Conservation (phyloP, 2,797 vertebrate species). For the Otus scops region DNA sequence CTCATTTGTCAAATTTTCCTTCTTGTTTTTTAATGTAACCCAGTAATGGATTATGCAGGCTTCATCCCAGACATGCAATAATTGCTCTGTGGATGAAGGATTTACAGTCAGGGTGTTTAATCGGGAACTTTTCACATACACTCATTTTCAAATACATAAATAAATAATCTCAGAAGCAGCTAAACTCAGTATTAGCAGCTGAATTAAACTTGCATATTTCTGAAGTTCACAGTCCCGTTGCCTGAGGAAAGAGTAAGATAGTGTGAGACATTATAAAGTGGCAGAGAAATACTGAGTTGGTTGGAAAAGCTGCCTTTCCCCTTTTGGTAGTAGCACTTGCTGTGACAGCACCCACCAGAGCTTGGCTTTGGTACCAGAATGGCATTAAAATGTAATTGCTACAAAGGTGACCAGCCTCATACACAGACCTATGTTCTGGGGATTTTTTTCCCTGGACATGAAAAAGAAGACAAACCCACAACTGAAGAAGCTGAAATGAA, state of each 20-base stretch:
- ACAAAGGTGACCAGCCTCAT: neutral
- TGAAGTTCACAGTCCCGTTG: neutral
- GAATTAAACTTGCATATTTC: neutral
- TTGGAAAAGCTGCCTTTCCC: neutral
- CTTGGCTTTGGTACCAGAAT: neutral
- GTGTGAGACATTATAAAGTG: neutral
- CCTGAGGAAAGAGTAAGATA: neutral
- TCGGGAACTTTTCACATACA: neutral
- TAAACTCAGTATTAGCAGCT: neutral
- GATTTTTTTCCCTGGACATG: neutral
- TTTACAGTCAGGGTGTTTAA: neutral
- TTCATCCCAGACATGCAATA: neutral
- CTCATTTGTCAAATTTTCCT: neutral
- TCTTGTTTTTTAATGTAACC: neutral
- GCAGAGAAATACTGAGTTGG: neutral
- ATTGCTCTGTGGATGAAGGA: neutral
- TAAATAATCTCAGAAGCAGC: slow-evolving; percentile 25
- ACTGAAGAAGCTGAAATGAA: neutral
- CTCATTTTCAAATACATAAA: slow-evolving; percentile 18
- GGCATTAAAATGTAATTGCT: neutral
- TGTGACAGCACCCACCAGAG: neutral
- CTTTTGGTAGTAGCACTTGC: neutral
- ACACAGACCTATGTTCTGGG: neutral
- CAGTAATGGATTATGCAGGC: neutral
- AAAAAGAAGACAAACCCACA: neutral